Percentiles rank a stretch among this genome's conserved stretches.
These are phyloP conservation scores for Boloria selene DNA, from an alignment of 2,888 invertebrate genomes.

Conservation along the genomic window DNA sequence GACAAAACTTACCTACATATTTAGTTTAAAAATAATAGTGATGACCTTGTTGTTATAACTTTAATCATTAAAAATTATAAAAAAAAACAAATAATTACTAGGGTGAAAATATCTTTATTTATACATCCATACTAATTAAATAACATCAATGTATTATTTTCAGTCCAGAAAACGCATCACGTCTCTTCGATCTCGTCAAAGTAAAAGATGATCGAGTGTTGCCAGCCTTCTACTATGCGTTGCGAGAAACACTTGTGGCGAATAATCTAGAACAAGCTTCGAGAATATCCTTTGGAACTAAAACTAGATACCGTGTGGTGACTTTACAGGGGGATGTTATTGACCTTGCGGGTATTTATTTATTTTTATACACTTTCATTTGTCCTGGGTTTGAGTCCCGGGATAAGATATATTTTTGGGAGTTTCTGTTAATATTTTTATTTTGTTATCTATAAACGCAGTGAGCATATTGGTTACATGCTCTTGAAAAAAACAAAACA, in stretches of 20 bases:
- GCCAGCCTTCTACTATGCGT: constrained; percentile 95
- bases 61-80: too few species aligned
- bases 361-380: too few species aligned
- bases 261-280: constrained; percentile 93
- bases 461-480: too few species aligned
- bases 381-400: too few species aligned
- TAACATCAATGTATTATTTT: not conserved
- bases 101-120: too few species aligned
- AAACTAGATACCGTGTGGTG: constrained; percentile 91
- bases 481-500: too few species aligned
- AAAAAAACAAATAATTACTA: too few species aligned
- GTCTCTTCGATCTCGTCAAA: constrained; percentile 94
- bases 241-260: constrained; percentile 94
- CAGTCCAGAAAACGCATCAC: constrained; percentile 92
- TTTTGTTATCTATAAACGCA: not conserved
- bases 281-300: constrained; percentile 90
- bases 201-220: constrained; percentile 89
- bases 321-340: constrained; percentile 93
- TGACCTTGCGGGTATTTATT: constrained; percentile 87
- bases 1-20: too few species aligned
- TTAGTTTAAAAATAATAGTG: too few species aligned
- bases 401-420: too few species aligned
- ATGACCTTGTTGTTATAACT: too few species aligned
- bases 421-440: not conserved
- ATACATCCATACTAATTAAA: too few species aligned